Evolutionary conservation across 2,888 invertebrate species (phyloP).

Genomic region (Cheilosia grossa): DNA sequence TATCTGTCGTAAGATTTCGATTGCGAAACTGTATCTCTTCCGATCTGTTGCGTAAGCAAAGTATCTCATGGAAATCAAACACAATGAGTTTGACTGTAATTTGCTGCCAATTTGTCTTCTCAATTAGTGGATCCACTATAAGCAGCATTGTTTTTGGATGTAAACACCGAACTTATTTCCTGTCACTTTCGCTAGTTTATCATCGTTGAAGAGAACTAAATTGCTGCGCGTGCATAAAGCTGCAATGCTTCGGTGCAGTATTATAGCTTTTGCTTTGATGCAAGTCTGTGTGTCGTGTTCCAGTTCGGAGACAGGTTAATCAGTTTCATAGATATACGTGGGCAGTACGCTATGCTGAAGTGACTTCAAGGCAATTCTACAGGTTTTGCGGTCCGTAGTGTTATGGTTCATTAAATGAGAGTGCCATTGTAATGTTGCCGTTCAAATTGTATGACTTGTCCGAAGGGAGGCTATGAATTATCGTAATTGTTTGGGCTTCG

Average conservation of each 20-base stretch:
- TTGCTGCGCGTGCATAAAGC: constrained; percentile 43
- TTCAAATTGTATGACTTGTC: background rate
- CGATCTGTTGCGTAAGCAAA: background rate
- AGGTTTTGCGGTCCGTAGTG: constrained; percentile 35
- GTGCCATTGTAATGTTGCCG: background rate
- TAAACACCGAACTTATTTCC: constrained; percentile 47
- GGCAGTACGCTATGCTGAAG: constrained; percentile 17
- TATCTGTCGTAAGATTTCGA: background rate
- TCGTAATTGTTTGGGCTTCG: background rate
- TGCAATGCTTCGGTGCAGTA: constrained; percentile 51
- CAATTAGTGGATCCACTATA: constrained; percentile 1
- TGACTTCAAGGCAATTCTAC: constrained; percentile 48
- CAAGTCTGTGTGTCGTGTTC: constrained; percentile 55
- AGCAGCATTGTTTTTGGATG: constrained; percentile 5
- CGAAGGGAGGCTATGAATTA: background rate
- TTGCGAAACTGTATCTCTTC: background rate
- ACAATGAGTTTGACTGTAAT: background rate
- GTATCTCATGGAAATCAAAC: constrained; percentile 10
- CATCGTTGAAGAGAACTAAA: constrained; percentile 33
- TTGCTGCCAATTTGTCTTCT: background rate
- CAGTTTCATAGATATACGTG: constrained; percentile 41
- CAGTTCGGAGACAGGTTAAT: constrained; percentile 45
- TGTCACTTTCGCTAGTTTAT: constrained; percentile 66
- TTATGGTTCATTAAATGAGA: constrained; percentile 55
- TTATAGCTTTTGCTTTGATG: constrained; percentile 32